Conservation (phyloP, 2,797 vertebrate genomes). For the Chelon auratus region DNA sequence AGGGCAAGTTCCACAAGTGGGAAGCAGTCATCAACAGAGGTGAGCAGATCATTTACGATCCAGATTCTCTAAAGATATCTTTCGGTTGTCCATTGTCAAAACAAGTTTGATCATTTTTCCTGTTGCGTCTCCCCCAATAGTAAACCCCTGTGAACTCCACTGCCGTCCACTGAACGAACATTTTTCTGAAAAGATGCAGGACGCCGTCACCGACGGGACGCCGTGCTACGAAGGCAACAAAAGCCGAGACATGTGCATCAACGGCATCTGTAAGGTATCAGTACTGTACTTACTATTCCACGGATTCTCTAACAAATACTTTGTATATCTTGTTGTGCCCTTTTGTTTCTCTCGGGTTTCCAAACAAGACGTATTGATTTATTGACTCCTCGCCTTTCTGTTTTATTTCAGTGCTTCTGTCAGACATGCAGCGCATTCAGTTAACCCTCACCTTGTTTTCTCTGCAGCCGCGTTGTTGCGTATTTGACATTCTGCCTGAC, state of each 20-base stretch:
- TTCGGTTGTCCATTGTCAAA: neutral
- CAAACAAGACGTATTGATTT: neutral
- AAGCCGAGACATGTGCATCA: constrained; percentile 92
- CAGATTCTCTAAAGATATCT: neutral
- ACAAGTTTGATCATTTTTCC: neutral
- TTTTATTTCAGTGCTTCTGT: neutral
- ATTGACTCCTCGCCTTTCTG: neutral
- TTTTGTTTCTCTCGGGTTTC: neutral
- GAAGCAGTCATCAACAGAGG: constrained; percentile 88
- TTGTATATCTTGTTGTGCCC: neutral
- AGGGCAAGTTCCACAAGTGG: constrained; percentile 92
- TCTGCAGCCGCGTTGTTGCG: constrained; percentile 3
- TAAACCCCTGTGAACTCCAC: constrained; percentile 93
- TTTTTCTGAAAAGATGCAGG: constrained; percentile 92
- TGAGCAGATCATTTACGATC: constrained; percentile 69
- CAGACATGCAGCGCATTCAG: neutral
- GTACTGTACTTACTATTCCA: neutral
- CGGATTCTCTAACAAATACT: neutral
- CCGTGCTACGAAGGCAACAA: constrained; percentile 87
- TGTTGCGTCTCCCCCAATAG: constrained; percentile 71
- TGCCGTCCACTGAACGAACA: constrained; percentile 89
- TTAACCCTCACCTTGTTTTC: constrained; percentile 37
- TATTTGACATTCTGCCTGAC: constrained; percentile 70
- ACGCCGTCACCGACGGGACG: constrained; percentile 91
- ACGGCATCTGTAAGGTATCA: constrained; percentile 95